Base-by-base conservation (phyloP, 2,888 invertebrate species). In the Heliconius sara region DNA sequence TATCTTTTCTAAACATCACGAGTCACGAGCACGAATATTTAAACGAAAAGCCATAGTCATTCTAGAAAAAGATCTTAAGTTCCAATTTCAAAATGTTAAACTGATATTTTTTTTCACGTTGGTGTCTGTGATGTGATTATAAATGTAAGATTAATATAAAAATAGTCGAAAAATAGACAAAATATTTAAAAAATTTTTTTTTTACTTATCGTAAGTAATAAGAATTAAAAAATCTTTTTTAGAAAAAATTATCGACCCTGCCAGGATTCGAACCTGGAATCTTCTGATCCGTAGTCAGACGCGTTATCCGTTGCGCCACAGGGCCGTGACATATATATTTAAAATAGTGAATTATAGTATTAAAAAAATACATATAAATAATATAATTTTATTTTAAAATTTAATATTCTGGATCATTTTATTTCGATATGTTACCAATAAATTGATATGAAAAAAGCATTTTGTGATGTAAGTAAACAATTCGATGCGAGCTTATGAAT, bases 231-330 rank as follows among this genome's bases (percentile, higher is more conserved):
- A 83, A 85, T 87, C 87, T 87, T 22, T 19, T n/a, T 7, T 63
- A 27, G 2, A 25, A 57, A 75, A 68, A 34, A 9, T 0, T 16
- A 9, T 0, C 95, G 95, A 96, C 95, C 95, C 93, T 96, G 95
- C 95, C 96, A 96, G 96, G 96, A 96, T 96, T 96, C 96, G 96
- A 96, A 96, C 94, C 96, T 96, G 96, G 95, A 96, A 96, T 96
- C 95, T 96, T 95, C 96, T 96, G 96, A 96, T 96, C 96, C 96
- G 96, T 96, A 96, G 96, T 96, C 96, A 96, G 96, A 96, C 96
- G 96, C 96, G 96, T 96, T 96, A 96, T 96, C 95, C 96, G 90
- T 96, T 96, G 96, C 96, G 96, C 96, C 96, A 96, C 96, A 96
- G 93, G 96, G 95, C 96, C 96, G n/a, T 76, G 16, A 0, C 0